A percentile compares a stretch with the other conserved stretches of the same genome.
These are phyloP conservation scores for Labeo catla DNA, from an alignment of 2,113 vertebrate species.

Conservation along the genomic window DNA sequence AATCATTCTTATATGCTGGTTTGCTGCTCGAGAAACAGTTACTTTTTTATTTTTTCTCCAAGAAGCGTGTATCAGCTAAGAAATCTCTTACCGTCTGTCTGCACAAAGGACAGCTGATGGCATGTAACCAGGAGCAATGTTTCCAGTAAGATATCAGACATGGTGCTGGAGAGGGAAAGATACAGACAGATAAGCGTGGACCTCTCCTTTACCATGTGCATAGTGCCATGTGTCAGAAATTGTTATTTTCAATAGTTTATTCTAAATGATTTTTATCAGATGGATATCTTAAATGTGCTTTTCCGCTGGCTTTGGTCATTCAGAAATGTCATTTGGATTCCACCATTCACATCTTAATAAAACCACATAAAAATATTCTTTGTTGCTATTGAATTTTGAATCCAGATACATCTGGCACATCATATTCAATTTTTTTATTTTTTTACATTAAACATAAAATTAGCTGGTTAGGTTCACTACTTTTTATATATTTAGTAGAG, in stretches of 20 bases:
- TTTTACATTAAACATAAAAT: neutral
- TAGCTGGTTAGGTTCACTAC: neutral
- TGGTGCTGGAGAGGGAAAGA: slow-evolving; percentile 68
- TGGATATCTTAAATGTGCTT: neutral
- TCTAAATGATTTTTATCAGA: neutral
- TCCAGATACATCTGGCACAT: neutral
- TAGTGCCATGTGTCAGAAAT: slow-evolving; percentile 14
- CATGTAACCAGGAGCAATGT: slow-evolving; percentile 80
- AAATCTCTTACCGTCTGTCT: slow-evolving; percentile 79
- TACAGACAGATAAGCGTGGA: neutral
- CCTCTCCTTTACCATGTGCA: neutral
- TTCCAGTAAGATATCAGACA: slow-evolving; percentile 85
- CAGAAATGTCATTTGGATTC: neutral
- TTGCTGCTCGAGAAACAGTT: neutral
- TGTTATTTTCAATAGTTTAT: neutral
- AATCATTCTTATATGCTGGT: no score
- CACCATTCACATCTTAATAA: neutral
- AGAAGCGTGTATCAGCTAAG: neutral
- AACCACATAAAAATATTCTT: neutral
- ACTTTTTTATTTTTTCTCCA: neutral
- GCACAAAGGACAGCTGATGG: slow-evolving; percentile 84
- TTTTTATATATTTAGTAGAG: neutral
- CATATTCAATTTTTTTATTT: neutral
- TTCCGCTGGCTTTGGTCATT: neutral
- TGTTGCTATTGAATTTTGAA: neutral